Percentiles rank a stretch among this genome's conserved stretches.
These are phyloP conservation scores for Solea senegalensis DNA, from an alignment of 2,113 vertebrate species.

Conservation along the genomic window DNA sequence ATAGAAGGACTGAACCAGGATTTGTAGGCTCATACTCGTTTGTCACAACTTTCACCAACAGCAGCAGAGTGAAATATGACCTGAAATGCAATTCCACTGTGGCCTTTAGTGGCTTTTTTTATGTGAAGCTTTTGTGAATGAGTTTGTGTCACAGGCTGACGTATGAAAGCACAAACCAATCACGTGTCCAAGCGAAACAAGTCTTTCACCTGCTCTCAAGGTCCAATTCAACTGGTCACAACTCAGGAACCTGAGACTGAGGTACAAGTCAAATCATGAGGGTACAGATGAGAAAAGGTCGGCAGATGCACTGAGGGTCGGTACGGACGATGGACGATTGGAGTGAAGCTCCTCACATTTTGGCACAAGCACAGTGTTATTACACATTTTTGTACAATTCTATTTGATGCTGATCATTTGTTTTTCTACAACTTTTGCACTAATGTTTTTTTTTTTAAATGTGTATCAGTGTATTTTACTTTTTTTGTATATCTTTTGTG, in stretches of 20 bases:
- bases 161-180: constrained; percentile 3
- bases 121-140: not conserved
- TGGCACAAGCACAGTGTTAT: constrained; percentile 78
- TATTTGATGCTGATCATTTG: constrained; percentile 45
- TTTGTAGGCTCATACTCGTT: too few relatives aligned
- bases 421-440: constrained; percentile 80
- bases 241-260: constrained; percentile 57
- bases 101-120: not conserved
- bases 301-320: constrained; percentile 7
- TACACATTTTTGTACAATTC: constrained; percentile 42
- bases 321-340: constrained; percentile 16
- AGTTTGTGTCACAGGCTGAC: not conserved
- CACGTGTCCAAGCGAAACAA: not conserved
- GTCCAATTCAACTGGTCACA: constrained; percentile 15
- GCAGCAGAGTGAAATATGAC: too few relatives aligned
- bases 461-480: constrained; percentile 47
- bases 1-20: not conserved
- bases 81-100: not conserved
- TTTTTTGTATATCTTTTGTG: constrained; percentile 45
- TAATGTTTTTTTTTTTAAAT: constrained; percentile 64
- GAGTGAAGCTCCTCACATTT: constrained; percentile 32
- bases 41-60: too few relatives aligned
- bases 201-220: not conserved
- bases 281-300: constrained; percentile 17
- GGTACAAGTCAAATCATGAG: constrained; percentile 28